Evolutionary conservation across 2,797 vertebrate species (phyloP), one percentile per base, ranked within the genome.

Genomic region (Mormyrus hasselquistii): DNA sequence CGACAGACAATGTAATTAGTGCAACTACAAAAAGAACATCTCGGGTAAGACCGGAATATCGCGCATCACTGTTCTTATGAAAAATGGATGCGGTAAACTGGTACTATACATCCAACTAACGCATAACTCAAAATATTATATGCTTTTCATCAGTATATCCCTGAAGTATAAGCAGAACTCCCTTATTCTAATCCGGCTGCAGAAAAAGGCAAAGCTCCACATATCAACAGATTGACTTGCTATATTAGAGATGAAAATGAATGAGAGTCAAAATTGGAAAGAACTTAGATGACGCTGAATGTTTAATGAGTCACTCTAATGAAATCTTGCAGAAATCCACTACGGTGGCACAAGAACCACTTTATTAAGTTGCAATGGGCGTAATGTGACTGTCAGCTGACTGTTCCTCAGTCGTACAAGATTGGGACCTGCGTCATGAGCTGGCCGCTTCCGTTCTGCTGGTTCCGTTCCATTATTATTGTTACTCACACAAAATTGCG

Each of bases 221-320:
- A 86, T 34, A 34, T 59, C 22, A 9, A 91, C 92, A 92, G 88
- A 93, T 92, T 49, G 90, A 94, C 82, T 91, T 90, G 92, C 87
- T 90, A 57, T 49, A 69, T 91, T 59, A 85, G 83, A 91, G 89
- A 93, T 94, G 93, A 94, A 92, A 52, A 94, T 92, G 93, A 90
- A 90, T 44, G 3, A 47, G 49, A 94, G 93, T 94, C 92, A 91
- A 88, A 52, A 4, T 2, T 44, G 89, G 69, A 90, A 91, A 93
- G 91, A 88, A 88, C 53, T 34, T 69, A 2, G 38, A 69, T 49
- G 25, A 50, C 57, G n/a, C 34, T 69, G 41, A 69, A 69, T 59
- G 44, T 88, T 88, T 34, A 59, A 34, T 16, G 41, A 44, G 84
- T 34, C 50, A 86, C 84, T 25, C 10, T 29, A 86, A 62, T 25